These are phyloP conservation scores for Loriculus beryllinus DNA, from an alignment of 2,797 vertebrate genomes.

Conservation along the genomic window DNA sequence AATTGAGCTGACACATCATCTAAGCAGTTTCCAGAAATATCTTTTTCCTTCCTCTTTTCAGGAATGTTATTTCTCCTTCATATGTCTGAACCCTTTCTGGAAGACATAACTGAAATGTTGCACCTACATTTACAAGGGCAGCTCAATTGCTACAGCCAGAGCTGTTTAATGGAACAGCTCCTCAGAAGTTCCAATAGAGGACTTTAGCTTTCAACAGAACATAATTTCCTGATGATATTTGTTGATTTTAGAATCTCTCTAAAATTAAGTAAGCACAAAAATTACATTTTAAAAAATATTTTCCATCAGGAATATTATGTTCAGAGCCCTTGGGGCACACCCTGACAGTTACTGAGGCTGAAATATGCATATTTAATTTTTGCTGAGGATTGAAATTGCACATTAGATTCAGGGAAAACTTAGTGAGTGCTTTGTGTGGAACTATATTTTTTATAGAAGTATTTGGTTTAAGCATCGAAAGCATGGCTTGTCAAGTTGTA, in stretches of 20 bases:
- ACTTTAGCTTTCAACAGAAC: not conserved
- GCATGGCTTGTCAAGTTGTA: slow-evolving; percentile 50
- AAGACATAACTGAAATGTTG: not conserved
- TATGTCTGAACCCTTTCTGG: not conserved
- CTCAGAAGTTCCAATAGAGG: not conserved
- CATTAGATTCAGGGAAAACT: not conserved
- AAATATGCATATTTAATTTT: not conserved
- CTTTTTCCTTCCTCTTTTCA: not conserved
- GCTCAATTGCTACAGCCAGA: not conserved
- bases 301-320: not conserved
- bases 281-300: not conserved
- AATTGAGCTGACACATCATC: not conserved
- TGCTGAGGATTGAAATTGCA: not conserved
- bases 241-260: not conserved
- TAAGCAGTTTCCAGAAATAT: not conserved
- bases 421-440: not conserved
- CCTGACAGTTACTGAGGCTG: not conserved
- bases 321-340: not conserved
- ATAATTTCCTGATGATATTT: not conserved
- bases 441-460: not conserved
- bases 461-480: not conserved
- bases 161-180: not conserved
- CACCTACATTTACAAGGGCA: not conserved
- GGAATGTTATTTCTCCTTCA: not conserved
- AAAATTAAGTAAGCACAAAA: not conserved